Evolutionary conservation across 2,113 vertebrate genomes (phyloP).

Genomic region (Chinchilla lanigera): DNA sequence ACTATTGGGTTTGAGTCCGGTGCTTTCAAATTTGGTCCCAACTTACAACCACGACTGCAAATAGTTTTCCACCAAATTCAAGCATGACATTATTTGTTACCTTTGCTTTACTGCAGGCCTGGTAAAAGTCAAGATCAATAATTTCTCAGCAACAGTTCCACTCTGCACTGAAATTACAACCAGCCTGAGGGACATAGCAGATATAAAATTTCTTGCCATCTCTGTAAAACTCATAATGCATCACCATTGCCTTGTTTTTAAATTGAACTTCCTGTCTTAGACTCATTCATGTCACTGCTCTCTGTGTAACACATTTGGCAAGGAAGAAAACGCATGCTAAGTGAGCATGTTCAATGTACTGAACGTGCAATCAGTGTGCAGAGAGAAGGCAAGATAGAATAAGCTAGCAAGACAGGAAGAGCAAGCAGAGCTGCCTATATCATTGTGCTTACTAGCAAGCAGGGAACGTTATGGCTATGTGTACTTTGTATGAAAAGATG

Average conservation of each 20-base stretch:
- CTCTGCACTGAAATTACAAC: slow-evolving; percentile 74
- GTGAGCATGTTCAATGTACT: background rate
- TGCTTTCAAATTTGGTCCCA: slow-evolving; percentile 78
- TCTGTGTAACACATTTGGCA: slow-evolving; percentile 47
- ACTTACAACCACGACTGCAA: slow-evolving; percentile 85
- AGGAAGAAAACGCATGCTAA: background rate
- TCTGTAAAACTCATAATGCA: slow-evolving; percentile 76
- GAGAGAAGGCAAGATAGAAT: background rate
- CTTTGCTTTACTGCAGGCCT: slow-evolving; percentile 82
- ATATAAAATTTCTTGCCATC: slow-evolving; percentile 75
- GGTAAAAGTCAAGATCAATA: slow-evolving; percentile 85
- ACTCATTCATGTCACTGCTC: slow-evolving; percentile 1
- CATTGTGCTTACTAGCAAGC: background rate
- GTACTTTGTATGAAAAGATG: background rate
- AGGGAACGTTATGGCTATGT: background rate
- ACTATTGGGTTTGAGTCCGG: slow-evolving; percentile 82
- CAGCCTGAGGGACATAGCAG: slow-evolving; percentile 73
- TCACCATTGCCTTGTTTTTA: slow-evolving; percentile 65
- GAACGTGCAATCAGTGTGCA: background rate
- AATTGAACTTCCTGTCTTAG: slow-evolving; percentile 68
- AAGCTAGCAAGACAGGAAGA: background rate
- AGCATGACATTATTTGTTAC: slow-evolving; percentile 87
- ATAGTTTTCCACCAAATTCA: slow-evolving; percentile 86
- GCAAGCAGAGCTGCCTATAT: background rate
- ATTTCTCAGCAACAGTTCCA: slow-evolving; percentile 79